A percentile compares a stretch with the other conserved stretches of the same genome.
phyloP scores from a whole-genome alignment of 2,113 vertebrate genomes.

The Bathybates hornii region DNA sequence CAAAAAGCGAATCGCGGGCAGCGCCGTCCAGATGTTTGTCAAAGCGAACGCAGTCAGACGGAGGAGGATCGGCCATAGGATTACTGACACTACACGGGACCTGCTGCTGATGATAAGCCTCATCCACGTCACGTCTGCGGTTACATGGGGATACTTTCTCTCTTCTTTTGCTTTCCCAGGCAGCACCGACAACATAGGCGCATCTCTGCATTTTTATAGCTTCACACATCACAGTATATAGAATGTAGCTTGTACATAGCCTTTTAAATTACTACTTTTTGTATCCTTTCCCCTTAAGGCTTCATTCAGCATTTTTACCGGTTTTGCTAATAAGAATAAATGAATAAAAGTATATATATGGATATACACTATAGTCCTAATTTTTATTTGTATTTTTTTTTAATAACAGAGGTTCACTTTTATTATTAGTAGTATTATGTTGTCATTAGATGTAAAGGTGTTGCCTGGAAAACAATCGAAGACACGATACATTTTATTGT shows the following conservation, averaged over 20 bases:
- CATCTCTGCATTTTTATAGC: slow-evolving; percentile 73
- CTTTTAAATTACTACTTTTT: slow-evolving; percentile 92
- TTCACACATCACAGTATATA: slow-evolving; percentile 75
- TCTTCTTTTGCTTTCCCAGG: slow-evolving; percentile 81
- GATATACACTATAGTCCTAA: slow-evolving; percentile 57
- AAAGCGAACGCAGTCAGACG: background rate
- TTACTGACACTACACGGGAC: slow-evolving; percentile 41
- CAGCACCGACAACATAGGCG: slow-evolving; percentile 72
- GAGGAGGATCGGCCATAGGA: background rate
- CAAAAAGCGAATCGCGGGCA: slow-evolving; percentile 36
- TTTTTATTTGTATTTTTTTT: slow-evolving; percentile 33
- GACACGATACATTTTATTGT: slow-evolving; percentile 52
- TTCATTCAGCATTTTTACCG: slow-evolving; percentile 84
- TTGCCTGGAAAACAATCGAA: slow-evolving; percentile 89
- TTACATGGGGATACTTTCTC: slow-evolving; percentile 74
- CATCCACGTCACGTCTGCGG: slow-evolving; percentile 55
- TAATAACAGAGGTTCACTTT: slow-evolving; percentile 26
- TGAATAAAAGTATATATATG: slow-evolving; percentile 57
- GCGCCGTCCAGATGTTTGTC: background rate
- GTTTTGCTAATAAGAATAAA: slow-evolving; percentile 78
- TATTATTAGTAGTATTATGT: background rate
- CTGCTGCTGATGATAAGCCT: slow-evolving; percentile 60
- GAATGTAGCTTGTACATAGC: slow-evolving; percentile 99
- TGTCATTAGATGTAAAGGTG: slow-evolving; percentile 67
- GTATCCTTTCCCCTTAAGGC: slow-evolving; percentile 79